Conservation (phyloP, 2,113 vertebrate species). For the Agapornis roseicollis region DNA sequence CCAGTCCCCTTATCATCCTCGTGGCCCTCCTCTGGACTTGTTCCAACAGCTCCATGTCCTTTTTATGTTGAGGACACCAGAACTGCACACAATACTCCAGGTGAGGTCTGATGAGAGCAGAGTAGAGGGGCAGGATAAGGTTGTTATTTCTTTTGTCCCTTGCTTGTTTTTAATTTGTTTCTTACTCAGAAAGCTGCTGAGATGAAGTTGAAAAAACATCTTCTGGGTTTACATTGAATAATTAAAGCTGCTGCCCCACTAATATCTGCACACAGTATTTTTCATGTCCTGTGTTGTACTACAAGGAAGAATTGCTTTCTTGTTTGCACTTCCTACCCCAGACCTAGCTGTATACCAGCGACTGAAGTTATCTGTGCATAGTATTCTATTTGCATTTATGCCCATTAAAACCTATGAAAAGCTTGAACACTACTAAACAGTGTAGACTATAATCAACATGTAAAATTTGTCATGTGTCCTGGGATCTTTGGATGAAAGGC, state of each 20-base stretch:
- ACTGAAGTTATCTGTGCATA: background rate
- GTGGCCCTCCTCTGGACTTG: no score
- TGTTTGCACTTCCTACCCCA: background rate
- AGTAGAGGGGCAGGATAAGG: no score
- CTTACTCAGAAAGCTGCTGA: background rate
- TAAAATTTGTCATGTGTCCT: conserved; percentile 40
- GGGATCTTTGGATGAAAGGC: conserved; percentile 56
- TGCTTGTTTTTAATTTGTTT: background rate
- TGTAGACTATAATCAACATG: conserved; percentile 31
- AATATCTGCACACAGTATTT: background rate
- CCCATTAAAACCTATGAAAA: conserved; percentile 1
- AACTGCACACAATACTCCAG: no score
- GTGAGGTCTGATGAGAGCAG: no score
- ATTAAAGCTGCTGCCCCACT: background rate
- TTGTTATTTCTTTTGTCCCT: background rate
- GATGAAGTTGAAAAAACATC: background rate
- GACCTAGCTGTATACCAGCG: background rate
- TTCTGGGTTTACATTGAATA: background rate
- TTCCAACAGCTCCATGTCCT: no score
- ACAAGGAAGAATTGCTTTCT: background rate
- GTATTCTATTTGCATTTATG: background rate
- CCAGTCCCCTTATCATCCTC: no score
- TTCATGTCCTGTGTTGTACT: accelerated
- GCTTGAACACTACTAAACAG: background rate
- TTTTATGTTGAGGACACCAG: no score